phyloP scores from a whole-genome alignment of 2,113 vertebrate genomes.

The Mellivora capensis region DNA sequence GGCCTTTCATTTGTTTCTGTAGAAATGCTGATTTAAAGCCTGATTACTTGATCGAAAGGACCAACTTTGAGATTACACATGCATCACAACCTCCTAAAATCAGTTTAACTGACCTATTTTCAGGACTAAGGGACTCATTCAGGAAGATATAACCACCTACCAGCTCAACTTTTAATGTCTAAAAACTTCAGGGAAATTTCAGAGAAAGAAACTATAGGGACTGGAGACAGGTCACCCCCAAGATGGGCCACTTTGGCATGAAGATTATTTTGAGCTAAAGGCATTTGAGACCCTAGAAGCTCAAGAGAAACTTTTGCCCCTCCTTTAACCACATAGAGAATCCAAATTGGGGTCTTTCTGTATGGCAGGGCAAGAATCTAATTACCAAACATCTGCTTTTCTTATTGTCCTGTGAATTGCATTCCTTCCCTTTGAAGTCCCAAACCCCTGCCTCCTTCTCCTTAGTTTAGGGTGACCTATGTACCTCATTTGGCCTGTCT shows the following conservation, averaged over 20 bases:
- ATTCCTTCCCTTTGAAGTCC: not conserved
- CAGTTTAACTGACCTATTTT: not conserved
- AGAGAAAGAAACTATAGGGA: not conserved
- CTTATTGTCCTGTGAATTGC: not conserved
- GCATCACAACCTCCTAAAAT: not conserved
- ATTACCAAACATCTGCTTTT: not conserved
- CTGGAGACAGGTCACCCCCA: not conserved
- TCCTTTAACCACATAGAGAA: not conserved
- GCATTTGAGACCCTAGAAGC: not conserved
- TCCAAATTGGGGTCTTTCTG: not conserved
- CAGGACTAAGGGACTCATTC: not conserved
- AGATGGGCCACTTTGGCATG: not conserved
- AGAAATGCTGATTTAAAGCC: not conserved
- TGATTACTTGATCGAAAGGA: not conserved
- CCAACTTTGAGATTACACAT: not conserved
- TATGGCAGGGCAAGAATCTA: not conserved
- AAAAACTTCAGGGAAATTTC: not conserved
- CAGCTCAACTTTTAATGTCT: not conserved
- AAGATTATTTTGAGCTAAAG: not conserved
- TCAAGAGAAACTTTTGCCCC: not conserved
- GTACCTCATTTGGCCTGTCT: not conserved
- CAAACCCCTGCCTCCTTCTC: not conserved
- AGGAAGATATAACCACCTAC: not conserved
- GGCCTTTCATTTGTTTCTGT: not conserved
- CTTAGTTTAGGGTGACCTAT: not conserved